These are phyloP conservation scores for Peromyscus polionotus DNA, from an alignment of 2,113 vertebrate genomes.

Conservation along the genomic window DNA sequence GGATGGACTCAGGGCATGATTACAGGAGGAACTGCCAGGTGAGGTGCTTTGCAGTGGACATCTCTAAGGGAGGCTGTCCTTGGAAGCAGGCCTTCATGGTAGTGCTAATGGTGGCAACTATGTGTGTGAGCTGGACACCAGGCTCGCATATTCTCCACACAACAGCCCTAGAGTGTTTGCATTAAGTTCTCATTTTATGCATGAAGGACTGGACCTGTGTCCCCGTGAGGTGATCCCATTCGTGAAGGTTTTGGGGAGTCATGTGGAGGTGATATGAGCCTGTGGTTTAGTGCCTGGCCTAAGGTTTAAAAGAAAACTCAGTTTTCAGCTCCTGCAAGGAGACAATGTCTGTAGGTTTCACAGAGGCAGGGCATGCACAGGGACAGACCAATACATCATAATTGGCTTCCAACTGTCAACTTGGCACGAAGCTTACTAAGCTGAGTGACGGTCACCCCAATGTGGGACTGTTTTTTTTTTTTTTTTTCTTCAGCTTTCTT, in stretches of 20 bases:
- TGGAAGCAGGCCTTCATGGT: not conserved
- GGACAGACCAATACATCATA: not conserved
- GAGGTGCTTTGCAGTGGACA: too few species aligned
- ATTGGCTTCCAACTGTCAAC: not conserved
- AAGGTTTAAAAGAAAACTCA: not conserved
- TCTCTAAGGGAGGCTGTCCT: not conserved
- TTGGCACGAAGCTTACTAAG: not conserved
- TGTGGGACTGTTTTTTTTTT: not conserved
- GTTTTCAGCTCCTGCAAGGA: not conserved
- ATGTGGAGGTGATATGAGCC: rapidly evolving
- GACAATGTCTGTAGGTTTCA: not conserved
- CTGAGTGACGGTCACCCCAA: not conserved
- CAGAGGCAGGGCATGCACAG: not conserved
- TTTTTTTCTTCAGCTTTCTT: not conserved
- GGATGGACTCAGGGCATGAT: not conserved
- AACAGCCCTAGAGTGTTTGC: rapidly evolving
- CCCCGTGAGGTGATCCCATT: rapidly evolving
- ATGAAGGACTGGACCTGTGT: not conserved
- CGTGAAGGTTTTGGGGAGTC: not conserved
- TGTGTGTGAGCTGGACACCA: rapidly evolving
- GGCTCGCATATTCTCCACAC: not conserved
- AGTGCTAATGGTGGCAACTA: rapidly evolving
- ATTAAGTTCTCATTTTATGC: not conserved
- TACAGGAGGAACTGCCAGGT: too few species aligned
- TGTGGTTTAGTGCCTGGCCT: not conserved